phyloP scores from a whole-genome alignment of 2,888 invertebrate species.

The Syritta pipiens region DNA sequence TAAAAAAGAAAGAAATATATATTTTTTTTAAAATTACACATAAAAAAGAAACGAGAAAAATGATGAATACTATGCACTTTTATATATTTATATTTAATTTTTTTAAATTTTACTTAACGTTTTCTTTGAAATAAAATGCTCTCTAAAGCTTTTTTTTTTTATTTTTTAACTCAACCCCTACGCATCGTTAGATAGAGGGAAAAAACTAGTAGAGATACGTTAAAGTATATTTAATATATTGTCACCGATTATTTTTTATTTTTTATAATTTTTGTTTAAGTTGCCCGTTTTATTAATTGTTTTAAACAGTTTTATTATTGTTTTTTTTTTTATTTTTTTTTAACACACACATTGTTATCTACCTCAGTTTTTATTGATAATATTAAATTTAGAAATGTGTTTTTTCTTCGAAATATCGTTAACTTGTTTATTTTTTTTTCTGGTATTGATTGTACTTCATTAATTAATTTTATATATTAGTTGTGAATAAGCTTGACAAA shows the following conservation, averaged over 20 bases:
- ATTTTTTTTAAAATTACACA: constrained; percentile 16
- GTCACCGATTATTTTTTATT: constrained; percentile 30
- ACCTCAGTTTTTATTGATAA: constrained; percentile 62
- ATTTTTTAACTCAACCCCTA: constrained; percentile 12
- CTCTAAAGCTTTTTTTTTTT: constrained; percentile 23
- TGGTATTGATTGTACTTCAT: constrained; percentile 61
- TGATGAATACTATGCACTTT: constrained; percentile 26
- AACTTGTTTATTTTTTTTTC: constrained; percentile 32
- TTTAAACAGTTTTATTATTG: constrained; percentile 38
- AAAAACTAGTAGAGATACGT: constrained; percentile 19
- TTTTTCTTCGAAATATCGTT: constrained; percentile 23
- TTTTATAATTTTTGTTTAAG: constrained; percentile 45
- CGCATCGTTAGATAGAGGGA: constrained; percentile 8
- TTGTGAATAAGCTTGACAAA: not conserved
- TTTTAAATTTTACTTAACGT: not conserved
- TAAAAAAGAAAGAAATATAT: constrained; percentile 19
- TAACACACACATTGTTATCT: constrained; percentile 58
- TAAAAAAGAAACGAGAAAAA: constrained; percentile 1
- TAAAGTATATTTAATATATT: constrained; percentile 52
- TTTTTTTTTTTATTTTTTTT: constrained; percentile 35
- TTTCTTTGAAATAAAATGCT: constrained; percentile 10
- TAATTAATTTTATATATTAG: constrained; percentile 31
- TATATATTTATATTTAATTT: constrained; percentile 21
- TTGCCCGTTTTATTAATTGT: constrained; percentile 49
- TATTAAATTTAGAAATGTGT: constrained; percentile 22